Percentiles rank a stretch among this genome's conserved stretches.
Evolutionary conservation across 2,113 vertebrate genomes (phyloP).

Genomic region (Corythornis madagascariensis): DNA sequence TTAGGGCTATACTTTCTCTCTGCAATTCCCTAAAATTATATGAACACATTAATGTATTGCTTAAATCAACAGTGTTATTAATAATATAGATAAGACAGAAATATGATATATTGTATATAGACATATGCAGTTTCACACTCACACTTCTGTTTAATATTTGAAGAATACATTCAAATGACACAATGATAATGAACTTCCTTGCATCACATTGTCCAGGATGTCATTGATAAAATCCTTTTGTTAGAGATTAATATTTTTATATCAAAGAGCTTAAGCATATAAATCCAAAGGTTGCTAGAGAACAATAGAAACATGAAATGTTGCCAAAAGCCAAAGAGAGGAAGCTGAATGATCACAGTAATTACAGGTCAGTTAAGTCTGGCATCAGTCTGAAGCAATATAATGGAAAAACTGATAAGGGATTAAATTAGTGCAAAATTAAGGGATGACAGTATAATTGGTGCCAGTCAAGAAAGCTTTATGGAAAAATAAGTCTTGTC

Average conservation of each 20-base stretch:
- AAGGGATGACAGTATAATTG: not conserved
- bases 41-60: not conserved
- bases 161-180: not conserved
- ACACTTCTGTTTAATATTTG: not conserved
- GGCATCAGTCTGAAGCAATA: conserved; percentile 7
- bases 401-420: conserved; percentile 22
- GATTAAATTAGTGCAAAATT: not conserved
- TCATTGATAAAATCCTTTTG: not conserved
- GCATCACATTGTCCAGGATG: not conserved
- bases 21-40: not conserved
- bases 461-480: not conserved
- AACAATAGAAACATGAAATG: not conserved
- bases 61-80: not conserved
- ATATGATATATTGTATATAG: not conserved
- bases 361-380: conserved; percentile 33
- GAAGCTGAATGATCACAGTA: conserved; percentile 11
- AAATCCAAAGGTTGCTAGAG: not conserved
- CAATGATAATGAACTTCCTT: not conserved
- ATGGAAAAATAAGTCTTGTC: not conserved
- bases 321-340: conserved; percentile 3
- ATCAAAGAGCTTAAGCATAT: not conserved
- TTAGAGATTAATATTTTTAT: not conserved
- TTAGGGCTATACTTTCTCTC: not conserved
- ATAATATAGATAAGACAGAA: not conserved
- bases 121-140: not conserved